These are phyloP conservation scores for Sphaerodactylus townsendi DNA, from an alignment of 2,113 vertebrate species.

Conservation along the genomic window DNA sequence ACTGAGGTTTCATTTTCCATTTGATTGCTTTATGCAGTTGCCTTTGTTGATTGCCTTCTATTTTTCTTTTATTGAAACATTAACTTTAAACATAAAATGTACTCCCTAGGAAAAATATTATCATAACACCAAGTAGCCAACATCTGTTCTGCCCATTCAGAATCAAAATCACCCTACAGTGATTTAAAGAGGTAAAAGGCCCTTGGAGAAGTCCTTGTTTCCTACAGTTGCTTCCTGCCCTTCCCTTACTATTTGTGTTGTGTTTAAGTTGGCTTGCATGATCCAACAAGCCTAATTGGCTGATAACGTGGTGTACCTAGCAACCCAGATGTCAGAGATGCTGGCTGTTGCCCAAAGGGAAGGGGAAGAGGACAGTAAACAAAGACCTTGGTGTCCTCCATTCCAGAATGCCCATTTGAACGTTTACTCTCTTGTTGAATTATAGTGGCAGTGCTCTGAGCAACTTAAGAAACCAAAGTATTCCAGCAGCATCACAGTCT, in stretches of 20 bases:
- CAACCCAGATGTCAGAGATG: conserved; percentile 65
- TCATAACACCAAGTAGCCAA: background rate
- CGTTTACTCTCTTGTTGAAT: conserved; percentile 71
- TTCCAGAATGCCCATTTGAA: conserved; percentile 68
- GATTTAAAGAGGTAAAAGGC: background rate
- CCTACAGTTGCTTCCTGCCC: background rate
- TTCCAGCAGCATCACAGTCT: conserved; percentile 57
- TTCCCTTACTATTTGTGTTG: rapidly evolving
- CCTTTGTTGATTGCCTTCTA: background rate
- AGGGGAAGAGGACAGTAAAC: conserved; percentile 67
- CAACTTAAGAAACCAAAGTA: conserved; percentile 63
- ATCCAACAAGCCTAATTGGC: background rate
- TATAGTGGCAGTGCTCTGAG: conserved; percentile 77
- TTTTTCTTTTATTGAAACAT: background rate
- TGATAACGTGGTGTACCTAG: conserved; percentile 40
- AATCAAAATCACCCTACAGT: background rate
- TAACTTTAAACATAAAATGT: background rate
- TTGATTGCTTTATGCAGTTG: background rate
- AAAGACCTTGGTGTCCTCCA: conserved; percentile 66
- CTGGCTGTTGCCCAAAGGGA: conserved; percentile 65
- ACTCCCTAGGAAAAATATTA: background rate
- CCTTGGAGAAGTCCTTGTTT: background rate
- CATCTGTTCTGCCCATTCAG: background rate
- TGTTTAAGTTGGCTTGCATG: background rate
- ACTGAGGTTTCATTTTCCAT: background rate